Evolutionary conservation across 2,888 invertebrate species (phyloP).

Genomic region (Caenorhabditis virilis): DNA sequence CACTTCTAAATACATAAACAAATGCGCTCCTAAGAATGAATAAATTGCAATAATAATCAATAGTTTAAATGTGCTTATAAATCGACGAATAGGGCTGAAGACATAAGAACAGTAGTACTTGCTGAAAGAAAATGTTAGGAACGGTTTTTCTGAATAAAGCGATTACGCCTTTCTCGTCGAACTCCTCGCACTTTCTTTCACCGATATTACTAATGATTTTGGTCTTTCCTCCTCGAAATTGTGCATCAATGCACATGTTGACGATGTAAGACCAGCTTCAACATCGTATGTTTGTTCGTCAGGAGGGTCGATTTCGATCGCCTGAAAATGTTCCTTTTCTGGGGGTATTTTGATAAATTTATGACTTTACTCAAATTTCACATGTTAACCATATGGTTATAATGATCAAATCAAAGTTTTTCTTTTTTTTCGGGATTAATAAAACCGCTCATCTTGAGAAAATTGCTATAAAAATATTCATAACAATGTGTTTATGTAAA

Average conservation of each 20-base stretch:
- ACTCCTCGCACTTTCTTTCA: slow-evolving; percentile 37
- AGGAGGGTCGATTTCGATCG: slow-evolving; percentile 13
- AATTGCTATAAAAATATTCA: no score
- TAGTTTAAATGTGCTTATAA: slow-evolving; percentile 39
- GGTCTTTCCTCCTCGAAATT: slow-evolving; percentile 46
- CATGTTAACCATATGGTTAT: no score
- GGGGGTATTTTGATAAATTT: no score
- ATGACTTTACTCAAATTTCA: no score
- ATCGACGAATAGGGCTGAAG: slow-evolving; percentile 24
- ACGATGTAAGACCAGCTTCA: slow-evolving; percentile 16
- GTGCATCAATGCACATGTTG: slow-evolving; percentile 39
- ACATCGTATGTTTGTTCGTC: slow-evolving; percentile 13
- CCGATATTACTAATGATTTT: slow-evolving; percentile 26
- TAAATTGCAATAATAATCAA: slow-evolving; percentile 58
- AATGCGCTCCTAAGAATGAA: slow-evolving; percentile 61
- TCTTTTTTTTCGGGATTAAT: no score
- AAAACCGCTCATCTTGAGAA: no score
- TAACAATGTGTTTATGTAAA: no score
- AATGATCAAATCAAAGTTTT: no score
- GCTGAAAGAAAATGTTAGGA: slow-evolving; percentile 10
- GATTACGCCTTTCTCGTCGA: slow-evolving; percentile 40
- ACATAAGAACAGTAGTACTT: slow-evolving; percentile 38
- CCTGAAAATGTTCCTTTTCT: no score
- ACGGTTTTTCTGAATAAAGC: no score
- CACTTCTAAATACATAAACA: slow-evolving; percentile 64